Conservation (phyloP, 2,888 invertebrate genomes). For the Trichogramma dendrolimi region DNA sequence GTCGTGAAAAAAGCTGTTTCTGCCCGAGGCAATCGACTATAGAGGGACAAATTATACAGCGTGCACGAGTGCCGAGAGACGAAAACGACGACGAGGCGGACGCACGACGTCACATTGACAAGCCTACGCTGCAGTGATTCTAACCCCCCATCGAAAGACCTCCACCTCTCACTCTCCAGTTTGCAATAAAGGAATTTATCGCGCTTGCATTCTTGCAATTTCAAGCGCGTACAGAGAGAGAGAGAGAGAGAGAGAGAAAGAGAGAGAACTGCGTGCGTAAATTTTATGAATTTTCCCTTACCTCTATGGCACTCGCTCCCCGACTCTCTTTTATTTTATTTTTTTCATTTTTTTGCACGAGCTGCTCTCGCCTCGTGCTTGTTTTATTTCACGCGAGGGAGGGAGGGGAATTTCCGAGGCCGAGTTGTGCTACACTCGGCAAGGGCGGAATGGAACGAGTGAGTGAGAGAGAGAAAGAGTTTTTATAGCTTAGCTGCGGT, state of each 20-base stretch:
- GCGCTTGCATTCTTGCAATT: neutral
- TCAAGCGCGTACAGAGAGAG: neutral
- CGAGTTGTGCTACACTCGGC: too few species aligned
- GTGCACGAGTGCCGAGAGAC: too few species aligned
- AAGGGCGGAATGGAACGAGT: too few species aligned
- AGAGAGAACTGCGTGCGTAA: slow-evolving; percentile 19
- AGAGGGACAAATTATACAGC: too few species aligned
- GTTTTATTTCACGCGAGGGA: neutral
- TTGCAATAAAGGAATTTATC: slow-evolving; percentile 26
- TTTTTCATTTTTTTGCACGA: neutral
- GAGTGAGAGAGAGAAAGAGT: neutral
- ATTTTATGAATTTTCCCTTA: slow-evolving; percentile 23
- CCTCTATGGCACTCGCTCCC: slow-evolving; percentile 12
- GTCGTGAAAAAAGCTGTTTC: too few species aligned
- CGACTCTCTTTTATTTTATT: neutral
- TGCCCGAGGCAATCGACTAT: slow-evolving; percentile 8
- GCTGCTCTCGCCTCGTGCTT: neutral
- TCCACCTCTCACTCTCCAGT: slow-evolving; percentile 8
- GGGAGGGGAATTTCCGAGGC: neutral
- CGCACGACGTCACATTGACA: too few species aligned
- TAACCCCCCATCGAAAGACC: neutral
- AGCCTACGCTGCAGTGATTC: too few species aligned
- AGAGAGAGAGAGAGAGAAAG: slow-evolving; percentile 3
- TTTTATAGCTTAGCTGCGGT: neutral
- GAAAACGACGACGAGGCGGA: too few species aligned